Conservation (phyloP, 1,140 invertebrate genomes). For the Zaprionus africanus region DNA sequence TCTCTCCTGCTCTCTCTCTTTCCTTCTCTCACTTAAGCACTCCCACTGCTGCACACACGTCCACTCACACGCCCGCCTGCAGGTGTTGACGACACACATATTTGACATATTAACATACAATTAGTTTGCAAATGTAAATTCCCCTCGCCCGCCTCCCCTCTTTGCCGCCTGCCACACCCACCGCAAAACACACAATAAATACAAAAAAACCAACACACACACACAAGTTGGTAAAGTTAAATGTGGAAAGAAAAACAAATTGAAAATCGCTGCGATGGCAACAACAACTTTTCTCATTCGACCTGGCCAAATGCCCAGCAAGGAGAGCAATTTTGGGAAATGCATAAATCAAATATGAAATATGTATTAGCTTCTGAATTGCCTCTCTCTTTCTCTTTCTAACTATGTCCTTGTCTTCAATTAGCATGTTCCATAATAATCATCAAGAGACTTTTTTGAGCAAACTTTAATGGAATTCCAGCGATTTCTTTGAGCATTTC, state of each 20-base stretch:
- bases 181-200: conserved; percentile 13
- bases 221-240: conserved; percentile 29
- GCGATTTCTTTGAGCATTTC: conserved; percentile 8
- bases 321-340: conserved; percentile 52
- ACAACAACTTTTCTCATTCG: conserved; percentile 65
- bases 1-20: not conserved
- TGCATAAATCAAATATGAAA: conserved; percentile 74
- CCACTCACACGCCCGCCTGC: conserved; percentile 31
- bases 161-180: not conserved
- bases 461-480: conserved; percentile 38
- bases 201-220: conserved; percentile 29
- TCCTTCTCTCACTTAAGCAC: not conserved
- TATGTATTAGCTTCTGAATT: conserved; percentile 68
- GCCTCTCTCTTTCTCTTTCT: conserved; percentile 4
- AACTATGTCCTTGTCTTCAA: conserved; percentile 41
- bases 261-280: conserved; percentile 58
- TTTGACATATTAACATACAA: conserved; percentile 82
- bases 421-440: conserved; percentile 72
- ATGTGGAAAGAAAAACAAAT: conserved; percentile 64
- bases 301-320: conserved; percentile 20
- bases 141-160: conserved; percentile 4
- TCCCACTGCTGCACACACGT: conserved; percentile 13
- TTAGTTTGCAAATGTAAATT: conserved; percentile 80
- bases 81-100: conserved; percentile 75
- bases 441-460: conserved; percentile 9